Conservation (phyloP, 2,888 invertebrate genomes). For the Tridacna gigas region DNA sequence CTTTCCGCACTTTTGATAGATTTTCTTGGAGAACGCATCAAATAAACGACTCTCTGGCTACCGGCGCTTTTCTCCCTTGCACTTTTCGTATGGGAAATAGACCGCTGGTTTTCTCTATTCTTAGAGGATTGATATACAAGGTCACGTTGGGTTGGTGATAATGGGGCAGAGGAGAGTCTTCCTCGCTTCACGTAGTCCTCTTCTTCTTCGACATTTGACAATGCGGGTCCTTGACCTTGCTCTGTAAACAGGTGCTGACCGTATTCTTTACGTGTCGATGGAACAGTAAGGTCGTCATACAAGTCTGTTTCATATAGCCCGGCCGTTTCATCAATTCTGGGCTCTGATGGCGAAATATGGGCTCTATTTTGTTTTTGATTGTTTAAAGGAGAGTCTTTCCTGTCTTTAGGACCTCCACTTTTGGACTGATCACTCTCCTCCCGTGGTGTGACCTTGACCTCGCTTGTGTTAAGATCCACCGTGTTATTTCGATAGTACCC, state of each 20-base stretch:
- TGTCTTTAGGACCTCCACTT: not conserved
- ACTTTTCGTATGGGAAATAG: not conserved
- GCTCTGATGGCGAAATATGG: not conserved
- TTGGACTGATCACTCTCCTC: not conserved
- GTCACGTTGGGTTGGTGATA: slow-evolving; percentile 19
- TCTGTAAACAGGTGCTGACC: not conserved
- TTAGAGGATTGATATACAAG: slow-evolving; percentile 21
- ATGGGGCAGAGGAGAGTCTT: not conserved
- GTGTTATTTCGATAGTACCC: slow-evolving; percentile 14
- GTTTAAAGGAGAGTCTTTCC: not conserved
- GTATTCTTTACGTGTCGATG: not conserved
- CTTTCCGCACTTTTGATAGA: slow-evolving; percentile 24
- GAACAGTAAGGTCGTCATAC: not conserved
- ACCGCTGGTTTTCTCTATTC: not conserved
- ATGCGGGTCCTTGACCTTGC: not conserved
- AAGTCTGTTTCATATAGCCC: not conserved
- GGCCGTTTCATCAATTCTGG: not conserved
- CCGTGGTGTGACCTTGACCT: slow-evolving; percentile 19
- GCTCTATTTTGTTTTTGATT: not conserved
- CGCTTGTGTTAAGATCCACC: slow-evolving; percentile 2
- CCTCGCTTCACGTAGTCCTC: slow-evolving; percentile 1
- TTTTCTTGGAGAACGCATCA: slow-evolving; percentile 21
- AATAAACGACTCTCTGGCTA: not conserved
- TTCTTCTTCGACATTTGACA: slow-evolving; percentile 2
- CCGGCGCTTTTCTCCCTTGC: not conserved